These are phyloP conservation scores for Zoanthus sociatus DNA, from an alignment of 92 coral and sea anemone species.

Conservation along the genomic window DNA sequence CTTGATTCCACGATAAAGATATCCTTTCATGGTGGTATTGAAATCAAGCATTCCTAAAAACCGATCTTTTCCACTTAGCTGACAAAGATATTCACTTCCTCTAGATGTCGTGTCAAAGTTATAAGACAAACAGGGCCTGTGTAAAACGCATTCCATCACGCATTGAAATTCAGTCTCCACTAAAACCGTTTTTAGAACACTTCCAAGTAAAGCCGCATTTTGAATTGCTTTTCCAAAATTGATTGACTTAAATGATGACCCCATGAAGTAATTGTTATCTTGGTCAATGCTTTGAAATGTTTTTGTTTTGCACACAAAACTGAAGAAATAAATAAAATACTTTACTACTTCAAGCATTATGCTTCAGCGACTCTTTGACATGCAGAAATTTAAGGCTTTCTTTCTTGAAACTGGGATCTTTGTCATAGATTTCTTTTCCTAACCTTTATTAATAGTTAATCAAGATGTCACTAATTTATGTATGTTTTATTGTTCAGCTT, in stretches of 20 bases:
- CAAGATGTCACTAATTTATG: neutral
- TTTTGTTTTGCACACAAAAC: neutral
- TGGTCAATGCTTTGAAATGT: neutral
- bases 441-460: neutral
- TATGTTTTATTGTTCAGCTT: neutral
- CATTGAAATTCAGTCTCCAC: slow-evolving; percentile 33
- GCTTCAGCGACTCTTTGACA: neutral
- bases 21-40: neutral
- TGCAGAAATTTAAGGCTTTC: neutral
- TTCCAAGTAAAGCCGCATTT: neutral
- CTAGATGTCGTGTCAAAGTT: neutral
- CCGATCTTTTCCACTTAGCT: slow-evolving; percentile 18
- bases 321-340: neutral
- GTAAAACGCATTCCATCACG: slow-evolving; percentile 18
- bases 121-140: slow-evolving; percentile 18
- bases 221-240: slow-evolving; percentile 30
- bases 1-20: slow-evolving; percentile 10
- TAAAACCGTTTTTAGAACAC: neutral
- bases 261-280: neutral
- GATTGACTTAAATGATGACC: neutral
- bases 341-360: neutral
- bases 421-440: neutral
- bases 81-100: neutral
- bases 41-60: neutral
- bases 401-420: neutral